These are phyloP conservation scores for Epinotia brunnichana DNA, from an alignment of 2,888 invertebrate species.

Conservation along the genomic window DNA sequence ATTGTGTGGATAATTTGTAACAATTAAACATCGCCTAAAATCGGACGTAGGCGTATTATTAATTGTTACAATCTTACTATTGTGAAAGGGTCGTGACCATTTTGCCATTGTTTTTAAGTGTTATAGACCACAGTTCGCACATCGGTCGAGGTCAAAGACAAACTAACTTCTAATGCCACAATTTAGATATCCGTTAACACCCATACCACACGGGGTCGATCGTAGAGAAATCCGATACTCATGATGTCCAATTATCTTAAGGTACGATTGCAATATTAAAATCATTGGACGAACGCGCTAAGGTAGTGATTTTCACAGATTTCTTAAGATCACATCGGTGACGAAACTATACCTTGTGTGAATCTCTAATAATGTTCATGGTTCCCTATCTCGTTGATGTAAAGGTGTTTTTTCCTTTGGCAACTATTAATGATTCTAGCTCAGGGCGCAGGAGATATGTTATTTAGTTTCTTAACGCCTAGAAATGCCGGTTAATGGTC, in stretches of 20 bases:
- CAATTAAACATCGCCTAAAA: constrained; percentile 9
- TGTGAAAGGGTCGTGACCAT: constrained; percentile 28
- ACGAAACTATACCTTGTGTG: constrained; percentile 44
- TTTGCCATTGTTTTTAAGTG: constrained; percentile 25
- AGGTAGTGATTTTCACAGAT: constrained; percentile 43
- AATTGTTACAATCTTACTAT: constrained; percentile 29
- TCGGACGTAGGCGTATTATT: constrained; percentile 14
- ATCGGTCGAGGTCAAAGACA: constrained; percentile 16
- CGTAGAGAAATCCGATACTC: constrained; percentile 29
- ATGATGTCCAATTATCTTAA: constrained; percentile 22
- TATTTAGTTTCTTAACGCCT: constrained; percentile 43
- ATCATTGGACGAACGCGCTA: constrained; percentile 17
- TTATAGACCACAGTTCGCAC: constrained; percentile 29
- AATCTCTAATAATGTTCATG: constrained; percentile 19
- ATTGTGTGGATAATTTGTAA: constrained; percentile 1
- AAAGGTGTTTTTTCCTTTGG: constrained; percentile 16
- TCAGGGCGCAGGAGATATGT: constrained; percentile 39
- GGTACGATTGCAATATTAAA: constrained; percentile 27
- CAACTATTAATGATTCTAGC: constrained; percentile 31
- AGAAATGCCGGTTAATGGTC: constrained; percentile 30
- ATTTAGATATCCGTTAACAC: constrained; percentile 7
- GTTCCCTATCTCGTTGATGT: not conserved
- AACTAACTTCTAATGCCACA: constrained; percentile 11
- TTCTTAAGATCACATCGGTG: constrained; percentile 40
- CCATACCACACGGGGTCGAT: not conserved